Conservation (phyloP, 2,888 invertebrate species). For the Diloba caeruleocephala region DNA sequence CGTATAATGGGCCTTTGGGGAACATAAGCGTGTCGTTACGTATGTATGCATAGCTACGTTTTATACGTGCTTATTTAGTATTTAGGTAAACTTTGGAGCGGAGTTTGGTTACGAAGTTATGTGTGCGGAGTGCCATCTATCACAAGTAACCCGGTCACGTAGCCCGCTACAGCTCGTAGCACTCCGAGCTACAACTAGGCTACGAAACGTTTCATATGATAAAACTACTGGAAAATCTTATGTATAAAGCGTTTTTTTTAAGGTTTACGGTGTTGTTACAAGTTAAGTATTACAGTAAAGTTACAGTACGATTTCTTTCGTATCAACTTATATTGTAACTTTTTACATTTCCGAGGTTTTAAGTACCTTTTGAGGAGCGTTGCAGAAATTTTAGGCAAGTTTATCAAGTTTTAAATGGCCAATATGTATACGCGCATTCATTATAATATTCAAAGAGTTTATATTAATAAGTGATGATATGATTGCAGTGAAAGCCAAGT, state of each 20-base stretch:
- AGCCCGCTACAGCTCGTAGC: conserved; percentile 50
- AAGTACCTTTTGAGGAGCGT: not conserved
- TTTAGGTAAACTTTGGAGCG: conserved; percentile 12
- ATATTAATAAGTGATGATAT: not conserved
- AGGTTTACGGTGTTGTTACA: too few species aligned
- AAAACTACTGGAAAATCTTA: conserved; percentile 1
- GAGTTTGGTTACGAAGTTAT: conserved; percentile 14
- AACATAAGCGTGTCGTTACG: too few species aligned
- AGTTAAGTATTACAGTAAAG: too few species aligned
- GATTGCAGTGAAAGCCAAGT: not conserved
- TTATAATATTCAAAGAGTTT: not conserved
- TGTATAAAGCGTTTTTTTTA: too few species aligned
- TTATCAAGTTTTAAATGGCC: not conserved
- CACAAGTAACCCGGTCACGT: conserved; percentile 76
- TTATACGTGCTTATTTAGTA: conserved; percentile 12
- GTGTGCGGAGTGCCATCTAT: conserved; percentile 62
- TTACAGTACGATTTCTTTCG: too few species aligned
- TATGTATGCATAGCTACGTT: not conserved
- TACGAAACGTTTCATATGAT: conserved; percentile 53
- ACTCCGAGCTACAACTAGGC: conserved; percentile 59
- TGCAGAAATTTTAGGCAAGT: too few species aligned
- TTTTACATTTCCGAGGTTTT: too few species aligned
- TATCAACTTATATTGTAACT: too few species aligned
- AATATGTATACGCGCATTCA: not conserved
- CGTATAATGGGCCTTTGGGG: too few species aligned